These are phyloP conservation scores for Microcebus ravelobensis DNA, from an alignment of 2,113 vertebrate genomes.

Conservation along the genomic window DNA sequence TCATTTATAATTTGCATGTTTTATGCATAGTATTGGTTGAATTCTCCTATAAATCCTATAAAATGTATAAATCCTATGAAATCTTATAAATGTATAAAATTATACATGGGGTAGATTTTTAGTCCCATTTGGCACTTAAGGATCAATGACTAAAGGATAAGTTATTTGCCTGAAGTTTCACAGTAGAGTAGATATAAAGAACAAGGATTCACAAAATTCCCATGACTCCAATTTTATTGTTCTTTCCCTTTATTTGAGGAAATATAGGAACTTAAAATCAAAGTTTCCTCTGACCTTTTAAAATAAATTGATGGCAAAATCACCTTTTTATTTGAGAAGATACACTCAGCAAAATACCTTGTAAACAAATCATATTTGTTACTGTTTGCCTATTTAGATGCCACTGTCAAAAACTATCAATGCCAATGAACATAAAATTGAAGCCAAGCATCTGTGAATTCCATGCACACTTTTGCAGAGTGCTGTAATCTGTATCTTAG, in stretches of 20 bases:
- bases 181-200: background rate
- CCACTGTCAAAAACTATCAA: constrained; percentile 20
- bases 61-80: background rate
- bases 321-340: background rate
- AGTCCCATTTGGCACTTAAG: background rate
- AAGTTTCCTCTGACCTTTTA: background rate
- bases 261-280: background rate
- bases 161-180: background rate
- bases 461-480: background rate
- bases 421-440: background rate
- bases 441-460: background rate
- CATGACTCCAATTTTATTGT: background rate
- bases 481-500: background rate
- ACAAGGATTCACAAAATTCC: background rate
- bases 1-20: background rate
- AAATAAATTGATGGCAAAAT: background rate
- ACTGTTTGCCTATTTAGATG: background rate
- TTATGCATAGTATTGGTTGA: background rate
- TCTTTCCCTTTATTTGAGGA: constrained; percentile 15
- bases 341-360: background rate
- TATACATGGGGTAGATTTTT: background rate
- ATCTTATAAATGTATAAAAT: background rate
- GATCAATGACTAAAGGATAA: background rate
- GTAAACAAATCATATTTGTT: background rate
- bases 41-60: background rate